Percentiles rank a stretch among this genome's conserved stretches.
Evolutionary conservation across 2,888 invertebrate species (phyloP).

Genomic region (Onthophagus sagittarius): DNA sequence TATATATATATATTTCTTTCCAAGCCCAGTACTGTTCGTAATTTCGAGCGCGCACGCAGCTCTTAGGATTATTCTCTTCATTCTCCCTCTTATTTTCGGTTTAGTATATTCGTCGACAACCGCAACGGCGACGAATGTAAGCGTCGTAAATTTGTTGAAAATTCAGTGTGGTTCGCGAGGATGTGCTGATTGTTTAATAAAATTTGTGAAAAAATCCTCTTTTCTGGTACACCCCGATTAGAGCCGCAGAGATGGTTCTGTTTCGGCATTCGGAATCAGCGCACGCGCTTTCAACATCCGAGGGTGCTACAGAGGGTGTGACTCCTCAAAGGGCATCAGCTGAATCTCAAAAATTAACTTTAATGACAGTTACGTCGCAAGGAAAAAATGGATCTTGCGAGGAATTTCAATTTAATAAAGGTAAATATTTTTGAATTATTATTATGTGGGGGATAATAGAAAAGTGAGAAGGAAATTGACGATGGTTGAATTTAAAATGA

Average conservation of each 20-base stretch:
- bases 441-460: no score
- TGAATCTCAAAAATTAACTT: constrained; percentile 50
- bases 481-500: background rate
- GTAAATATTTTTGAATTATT: constrained; percentile 23
- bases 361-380: constrained; percentile 57
- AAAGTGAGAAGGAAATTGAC: background rate
- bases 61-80: background rate
- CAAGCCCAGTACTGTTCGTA: background rate
- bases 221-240: no score
- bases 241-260: constrained; percentile 25
- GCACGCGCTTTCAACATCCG: constrained; percentile 46
- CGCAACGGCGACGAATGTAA: background rate
- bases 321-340: constrained; percentile 34
- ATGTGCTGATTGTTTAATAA: background rate
- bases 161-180: background rate
- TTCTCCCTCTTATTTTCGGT: background rate
- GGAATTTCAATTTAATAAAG: constrained; percentile 29
- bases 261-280: constrained; percentile 33
- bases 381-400: constrained; percentile 15
- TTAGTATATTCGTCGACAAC: background rate
- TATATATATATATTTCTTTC: no score
- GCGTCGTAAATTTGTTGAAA: background rate
- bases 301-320: constrained; percentile 50
- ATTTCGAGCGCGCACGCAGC: background rate
- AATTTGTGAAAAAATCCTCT: no score